Evolutionary conservation across 2,113 vertebrate genomes (phyloP), one percentile per base, ranked within the genome.

Genomic region (Colistium nudipinnis): DNA sequence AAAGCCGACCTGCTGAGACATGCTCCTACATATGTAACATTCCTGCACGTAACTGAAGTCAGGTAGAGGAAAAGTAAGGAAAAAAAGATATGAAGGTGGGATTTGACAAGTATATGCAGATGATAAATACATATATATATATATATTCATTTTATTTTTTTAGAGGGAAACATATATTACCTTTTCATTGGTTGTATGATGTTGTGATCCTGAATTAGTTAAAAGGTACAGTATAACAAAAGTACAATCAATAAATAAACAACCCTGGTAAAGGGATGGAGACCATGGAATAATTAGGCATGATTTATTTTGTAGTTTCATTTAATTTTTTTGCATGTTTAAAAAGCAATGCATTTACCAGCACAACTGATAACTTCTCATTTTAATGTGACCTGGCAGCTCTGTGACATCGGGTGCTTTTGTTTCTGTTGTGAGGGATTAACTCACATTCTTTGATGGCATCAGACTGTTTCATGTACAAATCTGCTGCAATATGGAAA

Each of bases 1-100:
- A 66, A 67, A 24, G 52, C 70, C 66, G 62, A 67, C 88, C 59
- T 82, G 90, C 81, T 20, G 65, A 57, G 80, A 70, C 90, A 77
- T 0, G 90, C 77, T 83, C 9, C 51, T 49, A 59, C 35, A 22
- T 64, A 51, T 65, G n/a, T 25, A 76, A 62, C 88, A 90, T 91
- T 91, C 90, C 88, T 86, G 66, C n/a, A 9, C 70, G 51, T 60
- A 57, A 53, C 45, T 56, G 55, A 49, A 38, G 36, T 64, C 41
- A 38, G 36, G 28, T 2, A 28, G 22, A 30, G 47, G 59, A 51
- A 41, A 67, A 38, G 27, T 2, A 38, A 9, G 47, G 47, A 1
- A 53, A 8, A 24, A 0, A 44, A 52, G 19, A 45, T 8, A n/a
- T 24, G 17, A 61, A 25, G 9, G 28, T 20, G 41, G 48, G 2